A percentile compares a stretch with the other conserved stretches of the same genome.
Conservation (phyloP, 2,113 vertebrate genomes). For the Kryptolebias marmoratus region DNA sequence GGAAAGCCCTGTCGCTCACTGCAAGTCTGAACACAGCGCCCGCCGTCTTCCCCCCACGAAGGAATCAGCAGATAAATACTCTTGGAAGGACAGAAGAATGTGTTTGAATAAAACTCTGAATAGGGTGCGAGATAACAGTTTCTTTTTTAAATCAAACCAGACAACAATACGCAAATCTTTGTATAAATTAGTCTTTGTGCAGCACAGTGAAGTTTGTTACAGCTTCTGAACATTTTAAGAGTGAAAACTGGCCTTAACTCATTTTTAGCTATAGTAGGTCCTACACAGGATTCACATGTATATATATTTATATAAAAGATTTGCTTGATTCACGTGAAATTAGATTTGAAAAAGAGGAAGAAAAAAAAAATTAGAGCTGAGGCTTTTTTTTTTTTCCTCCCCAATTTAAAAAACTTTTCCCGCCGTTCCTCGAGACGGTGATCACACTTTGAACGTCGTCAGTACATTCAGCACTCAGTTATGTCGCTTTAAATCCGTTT, state of each 20-base stretch:
- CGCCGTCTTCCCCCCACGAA: neutral
- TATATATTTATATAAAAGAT: neutral
- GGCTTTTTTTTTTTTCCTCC: neutral
- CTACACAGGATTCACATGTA: constrained; percentile 44
- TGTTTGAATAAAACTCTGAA: neutral
- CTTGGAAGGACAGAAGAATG: neutral
- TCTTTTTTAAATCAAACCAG: neutral
- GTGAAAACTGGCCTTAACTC: constrained; percentile 39
- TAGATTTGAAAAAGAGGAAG: constrained; percentile 10
- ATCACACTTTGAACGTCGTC: constrained; percentile 52
- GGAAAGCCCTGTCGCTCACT: neutral
- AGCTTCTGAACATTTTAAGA: constrained; percentile 23
- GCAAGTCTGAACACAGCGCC: neutral
- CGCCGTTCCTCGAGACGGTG: constrained; percentile 35
- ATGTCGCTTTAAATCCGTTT: constrained; percentile 58
- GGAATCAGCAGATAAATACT: neutral
- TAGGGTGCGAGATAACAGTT: neutral
- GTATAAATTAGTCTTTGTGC: constrained; percentile 7
- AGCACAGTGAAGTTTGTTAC: constrained; percentile 38
- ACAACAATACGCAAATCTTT: constrained; percentile 2
- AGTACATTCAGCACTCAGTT: constrained; percentile 73
- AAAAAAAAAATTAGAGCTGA: neutral
- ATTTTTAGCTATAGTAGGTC: constrained; percentile 33
- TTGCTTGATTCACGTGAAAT: neutral
- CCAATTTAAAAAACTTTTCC: constrained; percentile 29